Conservation (phyloP, 2,797 vertebrate genomes). For the Cyprinella venusta region DNA sequence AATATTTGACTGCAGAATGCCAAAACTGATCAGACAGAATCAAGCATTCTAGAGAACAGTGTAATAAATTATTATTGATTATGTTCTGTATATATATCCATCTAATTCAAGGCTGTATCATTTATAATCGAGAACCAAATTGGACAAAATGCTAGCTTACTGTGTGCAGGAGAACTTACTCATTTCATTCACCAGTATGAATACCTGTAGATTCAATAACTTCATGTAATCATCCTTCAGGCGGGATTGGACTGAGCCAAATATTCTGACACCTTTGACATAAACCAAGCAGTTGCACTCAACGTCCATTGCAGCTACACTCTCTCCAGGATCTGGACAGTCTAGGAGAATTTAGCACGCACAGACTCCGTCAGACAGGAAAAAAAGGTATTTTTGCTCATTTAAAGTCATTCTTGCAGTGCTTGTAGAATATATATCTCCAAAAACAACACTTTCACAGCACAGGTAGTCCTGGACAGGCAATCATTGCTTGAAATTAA, state of each 20-base stretch:
- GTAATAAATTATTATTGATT: not conserved
- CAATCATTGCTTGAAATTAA: conserved; percentile 21
- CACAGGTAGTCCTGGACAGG: not conserved
- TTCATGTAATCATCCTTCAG: not conserved
- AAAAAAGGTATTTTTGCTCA: conserved; percentile 6
- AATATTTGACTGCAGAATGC: not conserved
- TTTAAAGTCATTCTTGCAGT: conserved; percentile 20
- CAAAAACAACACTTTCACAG: conserved; percentile 26
- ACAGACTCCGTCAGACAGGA: conserved; percentile 6
- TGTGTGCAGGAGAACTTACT: not conserved
- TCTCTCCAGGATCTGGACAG: not conserved
- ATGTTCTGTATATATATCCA: not conserved
- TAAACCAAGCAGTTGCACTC: conserved; percentile 16
- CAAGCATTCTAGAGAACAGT: not conserved
- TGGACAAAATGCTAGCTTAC: not conserved
- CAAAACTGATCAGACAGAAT: conserved; percentile 4
- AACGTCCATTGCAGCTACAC: not conserved
- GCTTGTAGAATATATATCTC: conserved; percentile 15
- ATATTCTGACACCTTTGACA: conserved; percentile 1
- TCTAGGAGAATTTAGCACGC: not conserved
- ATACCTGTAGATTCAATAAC: not conserved
- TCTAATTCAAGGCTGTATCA: not conserved
- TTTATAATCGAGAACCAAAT: not conserved
- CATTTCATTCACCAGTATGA: not conserved
- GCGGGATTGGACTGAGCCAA: not conserved